phyloP scores from a whole-genome alignment of 2,113 vertebrate genomes.

The Poeciliopsis retropinna region DNA sequence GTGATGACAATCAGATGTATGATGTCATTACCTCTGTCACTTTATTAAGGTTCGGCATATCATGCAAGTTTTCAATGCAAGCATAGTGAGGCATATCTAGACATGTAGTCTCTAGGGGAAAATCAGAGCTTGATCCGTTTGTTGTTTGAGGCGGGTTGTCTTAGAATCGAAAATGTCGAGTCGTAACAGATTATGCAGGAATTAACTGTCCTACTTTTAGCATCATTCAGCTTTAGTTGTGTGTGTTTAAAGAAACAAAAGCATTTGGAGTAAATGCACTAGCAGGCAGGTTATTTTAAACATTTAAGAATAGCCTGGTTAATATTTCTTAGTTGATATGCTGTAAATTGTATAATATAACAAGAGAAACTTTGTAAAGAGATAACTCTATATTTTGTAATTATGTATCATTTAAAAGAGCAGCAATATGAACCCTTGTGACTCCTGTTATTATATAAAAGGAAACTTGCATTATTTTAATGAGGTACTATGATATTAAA shows the following conservation, averaged over 20 bases:
- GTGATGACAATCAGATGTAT: conserved; percentile 89
- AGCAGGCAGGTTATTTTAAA: conserved; percentile 91
- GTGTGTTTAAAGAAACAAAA: conserved; percentile 87
- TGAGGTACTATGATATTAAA: conserved; percentile 77
- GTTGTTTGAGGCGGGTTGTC: conserved; percentile 46
- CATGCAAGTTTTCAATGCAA: conserved; percentile 86
- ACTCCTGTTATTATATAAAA: conserved; percentile 80
- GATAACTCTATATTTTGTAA: conserved; percentile 99
- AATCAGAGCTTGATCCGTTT: conserved; percentile 37
- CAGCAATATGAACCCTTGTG: conserved; percentile 97
- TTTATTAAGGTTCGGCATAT: conserved; percentile 87
- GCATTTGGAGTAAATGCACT: conserved; percentile 89
- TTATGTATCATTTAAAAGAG: conserved; percentile 92
- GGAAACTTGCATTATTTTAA: conserved; percentile 83
- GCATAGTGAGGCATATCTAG: conserved; percentile 76
- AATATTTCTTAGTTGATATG: conserved; percentile 89
- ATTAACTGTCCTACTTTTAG: conserved; percentile 71
- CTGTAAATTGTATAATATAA: conserved; percentile 97
- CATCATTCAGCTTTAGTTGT: conserved; percentile 81
- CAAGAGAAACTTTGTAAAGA: conserved; percentile 95
- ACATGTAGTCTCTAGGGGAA: conserved; percentile 50
- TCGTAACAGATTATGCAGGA: conserved; percentile 77
- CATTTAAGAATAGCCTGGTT: conserved; percentile 87
- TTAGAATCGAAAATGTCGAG: conserved; percentile 54
- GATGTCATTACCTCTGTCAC: conserved; percentile 91